Evolutionary conservation across 2,797 vertebrate species (phyloP), one percentile per base, ranked within the genome.

Genomic region (Lepilemur ruficaudatus): DNA sequence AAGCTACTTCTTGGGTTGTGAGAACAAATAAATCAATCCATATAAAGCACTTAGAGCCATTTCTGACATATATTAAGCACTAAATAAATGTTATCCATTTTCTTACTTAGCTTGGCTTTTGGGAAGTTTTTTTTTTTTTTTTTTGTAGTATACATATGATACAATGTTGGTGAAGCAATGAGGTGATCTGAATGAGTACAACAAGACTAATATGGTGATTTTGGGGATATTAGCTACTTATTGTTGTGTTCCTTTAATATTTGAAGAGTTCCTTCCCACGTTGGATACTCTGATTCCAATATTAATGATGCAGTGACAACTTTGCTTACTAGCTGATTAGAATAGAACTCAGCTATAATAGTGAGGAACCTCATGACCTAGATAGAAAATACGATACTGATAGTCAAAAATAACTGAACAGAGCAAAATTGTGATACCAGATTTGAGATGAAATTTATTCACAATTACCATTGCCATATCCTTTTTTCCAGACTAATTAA

Each of bases 21-120:
- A 92, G 25, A 78, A 81, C 88, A 57, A 87, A 65, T 59, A 22
- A 32, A 0, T 88, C 23, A 69, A 13, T 83, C 90, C 15, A 43
- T 67, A 43, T 14, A 86, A 38, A 73, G 18, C 10, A 50, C 9
- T 5, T 59, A 46, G 23, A 50, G 32, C 0, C 13, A 48, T 52
- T 90, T 63, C 67, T 41, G 11, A 18, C 18, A 28, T 57, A 32
- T 35, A 41, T 43, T 87, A 70, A 72, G 28, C 35, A 65, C 8
- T 61, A 28, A 61, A 35, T 80, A n/a, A 70, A 43, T 41, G 12
- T 61, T 80, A 65, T 30, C 2, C 18, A 63, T 84, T 75, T 93
- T 94, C 18, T 89, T 57, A 59, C 17, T 89, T 50, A 61, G 76
- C n/a, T 95, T 88, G 79, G 70, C 38, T 95, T 88, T 83, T 32